Evolutionary conservation across 2,797 vertebrate species (phyloP), one percentile per base, ranked within the genome.

Genomic region (Steatocranus sp.): DNA sequence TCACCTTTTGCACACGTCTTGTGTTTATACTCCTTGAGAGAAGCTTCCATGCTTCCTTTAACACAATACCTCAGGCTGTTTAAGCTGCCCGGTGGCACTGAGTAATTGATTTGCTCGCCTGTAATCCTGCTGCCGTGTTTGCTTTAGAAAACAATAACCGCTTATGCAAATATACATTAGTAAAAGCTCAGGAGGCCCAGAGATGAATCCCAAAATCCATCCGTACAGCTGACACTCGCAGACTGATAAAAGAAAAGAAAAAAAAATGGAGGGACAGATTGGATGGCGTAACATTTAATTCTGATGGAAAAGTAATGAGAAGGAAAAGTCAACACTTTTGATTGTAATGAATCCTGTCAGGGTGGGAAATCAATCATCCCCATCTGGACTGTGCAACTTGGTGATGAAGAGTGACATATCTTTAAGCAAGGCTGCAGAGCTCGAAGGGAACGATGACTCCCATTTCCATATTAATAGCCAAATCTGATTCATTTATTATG

Each of bases 1-100:
- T 70, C 83, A 49, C 85, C 88, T 54, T 92, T 34, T 58, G 81
- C 80, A 91, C 84, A 94, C 78, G 4, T 25, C 17, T 56, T 18
- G 30, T 85, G 83, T 91, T 90, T 81, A 77, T 79, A 56, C 38
- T 76, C 25, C 7, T 11, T n/a, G 7, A 15, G 1, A 34, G 20
- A 83, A 11, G 63, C 51, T 49, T 76, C 30, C 7, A 27, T 41
- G 50, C 54, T 61, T 80, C 46, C 76, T 36, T 34, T 79, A 20
- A 87, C 51, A 8, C 5, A 17, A 61, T 4, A 54, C 8, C 38
- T 20, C 8, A 66, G 66, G 66, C 3, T 56, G 84, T 10, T 79
- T 14, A 79, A 81, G 53, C 3, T 17, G 6, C 11, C 49, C 1
- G 8, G 32, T 8, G 54, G 18, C 18, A 14, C 48, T 2, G 34